Evolutionary conservation across 92 coral and sea anemone genomes (phyloP), one percentile per base, ranked within the genome.

Genomic region (Siderastrea radians): DNA sequence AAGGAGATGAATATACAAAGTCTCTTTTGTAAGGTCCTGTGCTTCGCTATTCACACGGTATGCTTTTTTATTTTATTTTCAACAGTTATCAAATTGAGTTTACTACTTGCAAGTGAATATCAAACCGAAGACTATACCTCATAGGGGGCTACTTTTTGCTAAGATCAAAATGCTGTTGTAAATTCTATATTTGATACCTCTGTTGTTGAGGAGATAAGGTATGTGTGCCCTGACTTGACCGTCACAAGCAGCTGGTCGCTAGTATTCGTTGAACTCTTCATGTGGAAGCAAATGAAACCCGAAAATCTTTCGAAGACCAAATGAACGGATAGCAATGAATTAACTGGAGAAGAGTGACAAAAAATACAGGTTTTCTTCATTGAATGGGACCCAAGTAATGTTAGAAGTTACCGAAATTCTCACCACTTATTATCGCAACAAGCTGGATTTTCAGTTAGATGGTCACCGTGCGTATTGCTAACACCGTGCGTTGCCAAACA

Each of bases 11-110:
- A 1, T 11, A 38, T 57, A 4, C 6, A 16, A 1, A 17, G 46
- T 7, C 44, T 67, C 84, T 44, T 66, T 38, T 66, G 5, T 67
- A 3, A 51, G 51, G 43, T 67, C 50, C 52, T 80, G 15, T 67
- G 17, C 38, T 66, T 54, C 72, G 51, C 49, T 38, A 64, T 80
- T 14, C 17, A 53, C 7, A 52, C 47, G 84, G 84, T 80, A 80
- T 80, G 84, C 1, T 66, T 43, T 45, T 68, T 68, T 66, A 4
- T 5, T 66, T 66, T 66, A 13, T 61, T 61, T 61, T 52, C n/a
- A 14, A 14, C 44, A 10, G 38, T 16, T 63, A 14, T 63, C 6
- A 63, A 19, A 63, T 26, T 26, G 38, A 26, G 38, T 26, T 26
- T 26, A 26, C 38, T 26, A 26, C 38, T 26, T 26, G 38, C 38